A percentile compares a stretch with the other conserved stretches of the same genome.
These are phyloP conservation scores for Pitta sordida DNA, from an alignment of 2,113 vertebrate genomes.

Conservation along the genomic window DNA sequence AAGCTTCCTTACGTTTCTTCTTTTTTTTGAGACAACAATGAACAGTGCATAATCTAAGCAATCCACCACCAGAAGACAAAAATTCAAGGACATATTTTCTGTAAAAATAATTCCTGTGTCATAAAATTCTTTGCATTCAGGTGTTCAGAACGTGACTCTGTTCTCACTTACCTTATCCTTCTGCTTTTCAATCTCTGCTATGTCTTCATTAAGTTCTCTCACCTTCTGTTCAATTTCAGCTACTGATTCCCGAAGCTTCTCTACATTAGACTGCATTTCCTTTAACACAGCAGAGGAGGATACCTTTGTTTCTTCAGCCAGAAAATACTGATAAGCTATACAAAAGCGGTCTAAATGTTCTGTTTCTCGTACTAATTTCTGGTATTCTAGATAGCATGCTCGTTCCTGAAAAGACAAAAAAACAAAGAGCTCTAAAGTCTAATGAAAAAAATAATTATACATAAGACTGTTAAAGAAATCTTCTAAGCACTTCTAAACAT, in stretches of 20 bases:
- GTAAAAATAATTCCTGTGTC: neutral
- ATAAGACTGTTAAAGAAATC: neutral
- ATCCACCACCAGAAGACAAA: neutral
- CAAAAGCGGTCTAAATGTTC: constrained; percentile 85
- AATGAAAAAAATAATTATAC: neutral
- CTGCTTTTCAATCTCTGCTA: constrained; percentile 81
- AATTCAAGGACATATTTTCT: neutral
- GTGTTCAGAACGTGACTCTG: neutral
- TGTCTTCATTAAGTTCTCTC: constrained; percentile 77
- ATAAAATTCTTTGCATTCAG: neutral
- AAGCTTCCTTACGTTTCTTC: neutral
- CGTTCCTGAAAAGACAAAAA: constrained; percentile 75
- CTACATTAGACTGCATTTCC: constrained; percentile 77
- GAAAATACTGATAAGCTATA: constrained; percentile 85
- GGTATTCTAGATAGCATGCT: constrained; percentile 88
- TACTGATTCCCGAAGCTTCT: constrained; percentile 75
- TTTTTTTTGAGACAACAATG: neutral
- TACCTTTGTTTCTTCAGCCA: constrained; percentile 83
- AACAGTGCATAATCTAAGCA: neutral
- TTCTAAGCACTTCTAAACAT: neutral
- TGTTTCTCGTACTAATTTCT: constrained; percentile 84
- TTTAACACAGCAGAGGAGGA: constrained; percentile 79
- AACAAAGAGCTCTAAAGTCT: neutral
- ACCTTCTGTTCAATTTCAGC: constrained; percentile 77
- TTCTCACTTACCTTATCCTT: constrained; percentile 79